Evolutionary conservation across 2,797 vertebrate species (phyloP), one percentile per base, ranked within the genome.

Genomic region (Falco cherrug): DNA sequence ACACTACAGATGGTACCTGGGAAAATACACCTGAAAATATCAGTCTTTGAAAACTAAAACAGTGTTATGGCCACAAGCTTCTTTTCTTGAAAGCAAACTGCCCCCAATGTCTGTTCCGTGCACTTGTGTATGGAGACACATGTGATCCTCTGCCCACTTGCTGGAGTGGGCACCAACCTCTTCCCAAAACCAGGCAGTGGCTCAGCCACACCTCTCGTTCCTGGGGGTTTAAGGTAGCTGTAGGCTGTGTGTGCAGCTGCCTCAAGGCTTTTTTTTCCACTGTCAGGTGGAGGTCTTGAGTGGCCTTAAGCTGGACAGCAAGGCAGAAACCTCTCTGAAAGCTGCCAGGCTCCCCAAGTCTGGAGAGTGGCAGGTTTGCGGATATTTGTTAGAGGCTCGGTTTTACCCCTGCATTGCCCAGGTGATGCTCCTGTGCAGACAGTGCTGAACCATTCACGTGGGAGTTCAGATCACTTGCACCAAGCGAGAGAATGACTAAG

Each of bases 61-160:
- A 29, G 9, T 18, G 5, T 0, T 20, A 21, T 9, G 48, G 73
- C 60, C 28, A 6, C 41, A 31, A 13, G 11, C 10, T 5, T 26
- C 9, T 39, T 11, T 7, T 21, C 41, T 53, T 54, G 10, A 13
- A 67, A 60, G 68, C 75, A 16, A 31, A 20, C 63, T 13, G 63
- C 64, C n/a, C 10, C 41, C n/a, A 4, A 29, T 1, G 14, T 6
- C 45, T 9, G 67, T 61, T 21, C 48, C 3, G 61, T 5, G 3
- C 5, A 0, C 39, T 13, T 9, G 14, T 5, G 21, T 3, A 1
- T 3, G 50, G 83, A 31, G 56, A 7, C 29, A 37, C 5, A 1
- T 2, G 21, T 5, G 29, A 39, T 35, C n/a, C 28, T 17, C 39
- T 47, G 29, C 63, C 28, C 20, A 0, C 10, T 24, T 6, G 20